Conservation (phyloP, 1,140 invertebrate species). For the Aphaenogaster rudis region DNA sequence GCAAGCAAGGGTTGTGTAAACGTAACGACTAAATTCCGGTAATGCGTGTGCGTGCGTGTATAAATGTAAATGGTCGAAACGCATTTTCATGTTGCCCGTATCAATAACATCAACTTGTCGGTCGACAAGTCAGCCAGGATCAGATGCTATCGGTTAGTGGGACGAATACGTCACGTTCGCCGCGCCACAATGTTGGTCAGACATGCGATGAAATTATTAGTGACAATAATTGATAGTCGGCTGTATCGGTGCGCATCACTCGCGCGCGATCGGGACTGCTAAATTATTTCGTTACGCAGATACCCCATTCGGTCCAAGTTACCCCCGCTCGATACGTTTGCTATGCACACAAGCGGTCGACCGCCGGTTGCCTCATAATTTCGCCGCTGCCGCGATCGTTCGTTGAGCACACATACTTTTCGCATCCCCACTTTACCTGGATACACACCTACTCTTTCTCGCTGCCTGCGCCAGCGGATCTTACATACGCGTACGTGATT, state of each 20-base stretch:
- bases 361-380: conserved; percentile 50
- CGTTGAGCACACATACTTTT: conserved; percentile 63
- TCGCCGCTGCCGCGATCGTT: conserved; percentile 55
- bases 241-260: background rate
- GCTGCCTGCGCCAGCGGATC: conserved; percentile 9
- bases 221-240: conserved; percentile 45
- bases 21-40: conserved; percentile 7
- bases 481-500: conserved; percentile 66
- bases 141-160: conserved; percentile 6
- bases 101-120: conserved; percentile 51
- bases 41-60: background rate
- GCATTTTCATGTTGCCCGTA: conserved; percentile 26
- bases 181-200: background rate
- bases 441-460: background rate
- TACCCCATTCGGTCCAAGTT: conserved; percentile 13
- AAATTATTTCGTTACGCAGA: conserved; percentile 54
- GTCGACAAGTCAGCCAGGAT: conserved; percentile 3
- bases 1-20: conserved; percentile 47
- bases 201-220: conserved; percentile 50
- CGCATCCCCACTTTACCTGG: conserved; percentile 51
- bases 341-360: conserved; percentile 52
- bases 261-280: conserved; percentile 8
- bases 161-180: background rate
- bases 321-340: conserved; percentile 37
- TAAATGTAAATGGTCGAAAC: background rate